A percentile compares a stretch with the other conserved stretches of the same genome.
Conservation (phyloP, 2,888 invertebrate species). For the Dolichopus griseipennis region DNA sequence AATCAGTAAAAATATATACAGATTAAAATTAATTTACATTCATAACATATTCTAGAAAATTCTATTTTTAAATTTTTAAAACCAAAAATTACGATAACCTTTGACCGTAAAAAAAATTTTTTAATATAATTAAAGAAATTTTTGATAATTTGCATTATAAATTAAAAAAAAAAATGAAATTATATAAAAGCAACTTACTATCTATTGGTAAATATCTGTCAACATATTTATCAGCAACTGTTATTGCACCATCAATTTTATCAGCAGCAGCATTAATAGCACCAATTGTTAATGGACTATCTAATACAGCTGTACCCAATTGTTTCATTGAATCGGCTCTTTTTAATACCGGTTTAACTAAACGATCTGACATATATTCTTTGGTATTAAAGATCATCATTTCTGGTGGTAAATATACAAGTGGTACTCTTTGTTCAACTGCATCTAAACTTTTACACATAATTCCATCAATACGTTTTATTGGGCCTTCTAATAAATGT, state of each 20-base stretch:
- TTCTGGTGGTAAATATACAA: conserved; percentile 74
- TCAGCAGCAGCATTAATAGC: conserved; percentile 60
- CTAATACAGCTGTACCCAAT: conserved; percentile 59
- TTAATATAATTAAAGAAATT: not conserved
- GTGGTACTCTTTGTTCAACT: conserved; percentile 74
- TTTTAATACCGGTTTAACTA: conserved; percentile 60
- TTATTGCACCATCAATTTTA: conserved; percentile 63
- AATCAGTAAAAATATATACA: not conserved
- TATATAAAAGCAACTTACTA: conserved; percentile 46
- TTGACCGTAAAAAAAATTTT: not conserved
- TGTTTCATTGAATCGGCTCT: conserved; percentile 77
- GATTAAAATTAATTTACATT: not conserved
- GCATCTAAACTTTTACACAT: conserved; percentile 76
- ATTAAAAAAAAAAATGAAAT: no score
- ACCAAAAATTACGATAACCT: not conserved
- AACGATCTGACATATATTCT: conserved; percentile 58
- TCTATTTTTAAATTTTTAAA: no score
- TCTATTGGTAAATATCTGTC: conserved; percentile 71
- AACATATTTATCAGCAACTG: conserved; percentile 71
- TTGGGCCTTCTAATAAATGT: conserved; percentile 61
- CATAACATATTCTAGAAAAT: not conserved
- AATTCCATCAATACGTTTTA: conserved; percentile 62
- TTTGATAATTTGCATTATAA: not conserved
- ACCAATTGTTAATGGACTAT: conserved; percentile 61
- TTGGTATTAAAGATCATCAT: conserved; percentile 73